These are phyloP conservation scores for Crotophaga sulcirostris DNA, from an alignment of 2,113 vertebrate species.

Conservation along the genomic window DNA sequence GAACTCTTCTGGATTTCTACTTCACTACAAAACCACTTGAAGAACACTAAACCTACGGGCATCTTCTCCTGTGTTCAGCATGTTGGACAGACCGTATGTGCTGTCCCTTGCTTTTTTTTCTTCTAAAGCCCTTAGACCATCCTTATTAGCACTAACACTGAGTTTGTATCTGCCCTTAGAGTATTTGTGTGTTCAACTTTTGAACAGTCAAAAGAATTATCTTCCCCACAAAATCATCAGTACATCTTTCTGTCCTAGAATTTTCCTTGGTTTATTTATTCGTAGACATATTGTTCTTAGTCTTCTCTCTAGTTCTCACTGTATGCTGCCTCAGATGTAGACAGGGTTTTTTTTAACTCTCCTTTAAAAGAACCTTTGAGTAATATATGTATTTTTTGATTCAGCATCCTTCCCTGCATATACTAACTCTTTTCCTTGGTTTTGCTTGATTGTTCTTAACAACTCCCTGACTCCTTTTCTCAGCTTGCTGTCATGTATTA, in stretches of 20 bases:
- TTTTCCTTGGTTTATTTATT: not conserved
- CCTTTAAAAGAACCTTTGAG: not conserved
- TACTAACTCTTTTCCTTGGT: not conserved
- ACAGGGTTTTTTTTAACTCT: not conserved
- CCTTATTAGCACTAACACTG: not conserved
- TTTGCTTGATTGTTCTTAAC: slow-evolving; percentile 4
- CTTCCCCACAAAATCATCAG: not conserved
- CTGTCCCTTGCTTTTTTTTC: not conserved
- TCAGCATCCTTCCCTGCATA: not conserved
- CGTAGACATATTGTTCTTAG: not conserved
- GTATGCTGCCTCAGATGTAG: not conserved
- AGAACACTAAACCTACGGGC: not conserved
- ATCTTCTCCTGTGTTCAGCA: not conserved
- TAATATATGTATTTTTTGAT: not conserved
- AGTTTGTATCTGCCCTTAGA: not conserved
- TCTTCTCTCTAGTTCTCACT: not conserved
- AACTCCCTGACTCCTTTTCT: not conserved
- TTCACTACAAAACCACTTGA: not conserved
- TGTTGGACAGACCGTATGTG: not conserved
- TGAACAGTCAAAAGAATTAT: not conserved
- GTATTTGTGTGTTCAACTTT: not conserved
- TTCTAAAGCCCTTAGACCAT: not conserved
- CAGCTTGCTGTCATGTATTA: not conserved
- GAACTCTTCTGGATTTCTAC: not conserved
- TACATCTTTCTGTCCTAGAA: not conserved